These are phyloP conservation scores for Poeciliopsis retropinna DNA, from an alignment of 2,113 vertebrate species.

Conservation along the genomic window DNA sequence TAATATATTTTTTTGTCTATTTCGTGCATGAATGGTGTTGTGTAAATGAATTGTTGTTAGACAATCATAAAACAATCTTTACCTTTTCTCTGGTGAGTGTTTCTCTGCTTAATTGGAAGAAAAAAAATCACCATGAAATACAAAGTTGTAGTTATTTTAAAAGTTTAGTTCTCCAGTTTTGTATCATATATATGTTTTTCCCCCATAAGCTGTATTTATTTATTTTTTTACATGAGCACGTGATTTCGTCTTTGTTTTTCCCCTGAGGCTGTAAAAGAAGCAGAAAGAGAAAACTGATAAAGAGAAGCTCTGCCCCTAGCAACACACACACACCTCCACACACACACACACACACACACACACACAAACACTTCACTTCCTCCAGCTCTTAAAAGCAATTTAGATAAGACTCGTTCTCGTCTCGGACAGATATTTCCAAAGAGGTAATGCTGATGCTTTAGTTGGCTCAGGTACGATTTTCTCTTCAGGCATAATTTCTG, in stretches of 20 bases:
- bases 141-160: not conserved
- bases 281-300: constrained; percentile 16
- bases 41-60: not conserved
- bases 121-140: not conserved
- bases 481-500: constrained; percentile 2
- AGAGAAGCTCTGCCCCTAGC: not conserved
- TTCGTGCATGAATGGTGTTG: not conserved
- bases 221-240: no score
- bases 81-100: not conserved
- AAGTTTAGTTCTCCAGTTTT: not conserved
- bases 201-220: no score
- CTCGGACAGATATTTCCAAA: constrained; percentile 7
- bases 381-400: constrained; percentile 30
- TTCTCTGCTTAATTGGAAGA: not conserved
- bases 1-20: not conserved
- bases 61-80: not conserved
- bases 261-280: constrained; percentile 1
- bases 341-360: constrained; percentile 22
- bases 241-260: no score
- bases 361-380: constrained; percentile 17
- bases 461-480: constrained; percentile 13
- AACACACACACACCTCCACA: constrained; percentile 12
- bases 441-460: not conserved
- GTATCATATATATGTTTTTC: not conserved
- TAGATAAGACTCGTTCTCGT: constrained; percentile 34